These are phyloP conservation scores for Drosophila lutescens DNA, from an alignment of 2,888 invertebrate genomes.

Conservation along the genomic window DNA sequence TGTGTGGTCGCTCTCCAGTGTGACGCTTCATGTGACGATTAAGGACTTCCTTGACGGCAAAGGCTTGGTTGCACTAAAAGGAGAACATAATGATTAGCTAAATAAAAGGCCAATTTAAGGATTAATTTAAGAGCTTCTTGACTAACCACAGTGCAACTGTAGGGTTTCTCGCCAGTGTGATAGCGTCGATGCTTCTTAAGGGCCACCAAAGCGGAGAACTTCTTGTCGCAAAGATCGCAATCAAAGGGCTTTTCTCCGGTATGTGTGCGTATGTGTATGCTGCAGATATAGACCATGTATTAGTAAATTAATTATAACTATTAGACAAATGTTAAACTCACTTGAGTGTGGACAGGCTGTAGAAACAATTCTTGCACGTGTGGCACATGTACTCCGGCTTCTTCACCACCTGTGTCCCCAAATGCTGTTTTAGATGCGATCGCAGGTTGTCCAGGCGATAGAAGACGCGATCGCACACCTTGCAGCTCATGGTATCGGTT, in stretches of 20 bases:
- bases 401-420: slow-evolving; percentile 86
- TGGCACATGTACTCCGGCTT: slow-evolving; percentile 87
- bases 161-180: slow-evolving; percentile 88
- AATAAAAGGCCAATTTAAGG: background rate
- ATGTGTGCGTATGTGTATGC: slow-evolving; percentile 88
- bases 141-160: slow-evolving; percentile 87
- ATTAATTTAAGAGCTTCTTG: too few relatives aligned
- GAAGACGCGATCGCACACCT: slow-evolving; percentile 83
- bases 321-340: slow-evolving; percentile 45
- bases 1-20: slow-evolving; percentile 84
- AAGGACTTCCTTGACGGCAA: slow-evolving; percentile 93
- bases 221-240: slow-evolving; percentile 89
- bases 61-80: slow-evolving; percentile 89
- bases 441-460: slow-evolving; percentile 89
- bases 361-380: slow-evolving; percentile 88
- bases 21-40: slow-evolving; percentile 91
- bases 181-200: slow-evolving; percentile 90
- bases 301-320: background rate
- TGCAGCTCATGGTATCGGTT: slow-evolving; percentile 82
- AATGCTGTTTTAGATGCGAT: slow-evolving; percentile 89
- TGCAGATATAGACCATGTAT: slow-evolving; percentile 34
- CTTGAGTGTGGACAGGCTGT: slow-evolving; percentile 86
- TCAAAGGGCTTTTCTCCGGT: slow-evolving; percentile 88
- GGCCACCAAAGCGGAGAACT: slow-evolving; percentile 90
- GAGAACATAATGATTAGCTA: background rate